Percentiles rank a stretch among this genome's conserved stretches.
Conservation (phyloP, 2,113 vertebrate genomes). For the Sinocyclocheilus maitianheensis region DNA sequence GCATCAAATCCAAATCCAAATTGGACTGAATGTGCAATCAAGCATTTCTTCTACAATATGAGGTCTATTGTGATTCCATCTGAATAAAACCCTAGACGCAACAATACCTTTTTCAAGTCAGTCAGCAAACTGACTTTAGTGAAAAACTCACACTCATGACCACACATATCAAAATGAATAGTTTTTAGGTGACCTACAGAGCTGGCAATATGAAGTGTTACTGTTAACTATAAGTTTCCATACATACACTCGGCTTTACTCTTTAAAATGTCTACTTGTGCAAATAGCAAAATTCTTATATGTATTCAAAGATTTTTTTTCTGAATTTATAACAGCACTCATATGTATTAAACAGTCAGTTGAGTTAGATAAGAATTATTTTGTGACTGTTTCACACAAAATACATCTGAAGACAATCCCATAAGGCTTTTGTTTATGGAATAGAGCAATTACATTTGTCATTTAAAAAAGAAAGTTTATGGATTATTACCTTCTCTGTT, state of each 20-base stretch:
- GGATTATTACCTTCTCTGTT: constrained; percentile 4
- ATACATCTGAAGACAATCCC: constrained; percentile 11
- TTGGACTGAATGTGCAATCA: constrained; percentile 53
- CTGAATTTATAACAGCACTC: constrained; percentile 38
- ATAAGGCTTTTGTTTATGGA: constrained; percentile 16
- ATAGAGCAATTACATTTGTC: neutral
- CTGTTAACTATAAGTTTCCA: constrained; percentile 15
- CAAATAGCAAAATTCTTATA: constrained; percentile 53
- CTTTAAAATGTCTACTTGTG: constrained; percentile 50
- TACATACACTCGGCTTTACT: constrained; percentile 9
- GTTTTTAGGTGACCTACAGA: constrained; percentile 23
- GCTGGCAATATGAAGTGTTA: constrained; percentile 1
- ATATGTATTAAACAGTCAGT: constrained; percentile 22
- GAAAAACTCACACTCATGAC: constrained; percentile 35
- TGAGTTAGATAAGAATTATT: constrained; percentile 16
- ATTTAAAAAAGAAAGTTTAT: neutral
- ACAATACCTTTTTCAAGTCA: constrained; percentile 4
- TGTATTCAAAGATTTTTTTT: constrained; percentile 41
- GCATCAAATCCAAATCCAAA: constrained; percentile 45
- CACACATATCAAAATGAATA: constrained; percentile 18
- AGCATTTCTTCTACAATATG: constrained; percentile 40
- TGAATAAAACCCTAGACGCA: constrained; percentile 33
- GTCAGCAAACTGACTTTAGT: neutral
- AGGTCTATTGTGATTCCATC: constrained; percentile 28
- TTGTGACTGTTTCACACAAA: constrained; percentile 1